Conservation (phyloP, 2,888 invertebrate genomes). For the Melipona bicolor region DNA sequence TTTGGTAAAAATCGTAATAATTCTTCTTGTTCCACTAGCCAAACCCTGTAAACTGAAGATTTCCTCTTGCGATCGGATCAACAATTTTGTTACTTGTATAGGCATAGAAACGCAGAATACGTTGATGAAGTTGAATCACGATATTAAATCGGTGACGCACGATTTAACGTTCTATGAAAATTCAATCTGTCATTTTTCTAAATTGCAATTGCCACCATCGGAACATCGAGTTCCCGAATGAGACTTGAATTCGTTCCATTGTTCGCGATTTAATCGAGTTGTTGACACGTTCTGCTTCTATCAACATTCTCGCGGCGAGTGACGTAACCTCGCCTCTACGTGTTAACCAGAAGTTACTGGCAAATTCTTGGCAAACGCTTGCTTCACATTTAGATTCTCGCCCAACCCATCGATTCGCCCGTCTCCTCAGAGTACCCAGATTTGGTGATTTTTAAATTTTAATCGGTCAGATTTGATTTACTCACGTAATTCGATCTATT, state of each 20-base stretch:
- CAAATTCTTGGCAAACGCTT: background rate
- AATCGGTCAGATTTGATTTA: background rate
- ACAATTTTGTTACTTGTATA: constrained; percentile 9
- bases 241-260: background rate
- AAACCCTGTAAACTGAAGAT: constrained; percentile 3
- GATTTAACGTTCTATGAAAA: background rate
- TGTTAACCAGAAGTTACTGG: constrained; percentile 2
- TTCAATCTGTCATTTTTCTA: constrained; percentile 14
- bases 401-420: background rate
- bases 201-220: background rate
- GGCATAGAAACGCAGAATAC: background rate
- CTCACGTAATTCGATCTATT: background rate
- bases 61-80: constrained; percentile 24
- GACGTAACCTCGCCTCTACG: background rate
- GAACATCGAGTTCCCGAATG: background rate
- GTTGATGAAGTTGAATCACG: background rate
- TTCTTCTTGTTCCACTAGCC: background rate
- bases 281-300: background rate
- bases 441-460: background rate
- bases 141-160: constrained; percentile 11
- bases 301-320: background rate
- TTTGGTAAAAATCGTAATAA: background rate
- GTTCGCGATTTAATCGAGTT: background rate
- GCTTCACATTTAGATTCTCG: background rate
- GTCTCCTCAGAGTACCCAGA: background rate